A percentile compares a stretch with the other conserved stretches of the same genome.
These are phyloP conservation scores for Enteromius thamalakanensis DNA, from an alignment of 2,797 vertebrate genomes.

Conservation along the genomic window DNA sequence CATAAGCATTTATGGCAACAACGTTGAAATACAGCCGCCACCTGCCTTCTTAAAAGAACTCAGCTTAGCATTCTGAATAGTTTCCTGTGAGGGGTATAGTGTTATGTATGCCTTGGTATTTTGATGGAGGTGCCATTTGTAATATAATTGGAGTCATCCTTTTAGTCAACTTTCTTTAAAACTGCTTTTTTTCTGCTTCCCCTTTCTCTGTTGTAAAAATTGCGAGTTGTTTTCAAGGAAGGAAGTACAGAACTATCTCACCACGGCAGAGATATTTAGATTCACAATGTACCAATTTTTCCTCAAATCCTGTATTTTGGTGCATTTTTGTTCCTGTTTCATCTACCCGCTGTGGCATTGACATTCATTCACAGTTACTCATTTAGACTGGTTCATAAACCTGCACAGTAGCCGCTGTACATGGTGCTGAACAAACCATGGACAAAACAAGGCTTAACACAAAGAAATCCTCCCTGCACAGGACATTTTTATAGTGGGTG, in stretches of 20 bases:
- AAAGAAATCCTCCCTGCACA: background rate
- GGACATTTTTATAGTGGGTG: background rate
- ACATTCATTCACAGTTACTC: slow-evolving; percentile 1
- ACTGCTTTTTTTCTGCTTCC: background rate
- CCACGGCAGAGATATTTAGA: slow-evolving; percentile 1
- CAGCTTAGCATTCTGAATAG: slow-evolving; percentile 44
- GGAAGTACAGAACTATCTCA: background rate
- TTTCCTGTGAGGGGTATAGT: background rate
- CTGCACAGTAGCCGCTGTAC: slow-evolving; percentile 55
- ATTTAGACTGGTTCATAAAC: slow-evolving; percentile 10
- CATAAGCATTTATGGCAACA: slow-evolving; percentile 45
- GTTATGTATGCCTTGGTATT: slow-evolving; percentile 33
- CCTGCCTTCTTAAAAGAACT: slow-evolving; percentile 54
- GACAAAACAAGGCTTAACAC: background rate
- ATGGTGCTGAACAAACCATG: slow-evolving; percentile 53
- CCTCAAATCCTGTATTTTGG: slow-evolving; percentile 15
- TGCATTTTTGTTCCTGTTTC: background rate
- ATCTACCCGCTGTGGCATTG: background rate
- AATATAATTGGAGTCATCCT: slow-evolving; percentile 35
- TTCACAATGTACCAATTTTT: slow-evolving; percentile 29
- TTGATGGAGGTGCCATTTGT: slow-evolving; percentile 47
- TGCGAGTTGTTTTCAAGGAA: background rate
- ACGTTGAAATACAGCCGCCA: slow-evolving; percentile 52
- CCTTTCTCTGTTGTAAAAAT: background rate
- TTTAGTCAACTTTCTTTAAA: slow-evolving; percentile 6